Evolutionary conservation across 1,140 invertebrate genomes (phyloP).

Genomic region (Andrena cerasifolii): DNA sequence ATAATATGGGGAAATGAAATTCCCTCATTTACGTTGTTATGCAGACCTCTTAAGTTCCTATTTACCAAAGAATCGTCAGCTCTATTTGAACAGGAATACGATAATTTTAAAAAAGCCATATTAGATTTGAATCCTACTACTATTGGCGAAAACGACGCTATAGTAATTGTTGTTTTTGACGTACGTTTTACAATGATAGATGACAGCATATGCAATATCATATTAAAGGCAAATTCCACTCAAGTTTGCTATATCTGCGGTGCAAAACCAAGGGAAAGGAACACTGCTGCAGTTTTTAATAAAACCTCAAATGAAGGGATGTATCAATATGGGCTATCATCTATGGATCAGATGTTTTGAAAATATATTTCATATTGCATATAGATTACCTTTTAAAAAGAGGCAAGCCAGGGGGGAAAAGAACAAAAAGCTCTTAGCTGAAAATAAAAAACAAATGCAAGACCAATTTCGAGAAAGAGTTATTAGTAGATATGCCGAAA

Average conservation of each 20-base stretch:
- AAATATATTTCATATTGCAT: slow-evolving; percentile 27
- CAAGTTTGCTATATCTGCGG: slow-evolving; percentile 52
- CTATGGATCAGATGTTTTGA: slow-evolving; percentile 42
- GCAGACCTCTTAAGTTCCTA: not conserved
- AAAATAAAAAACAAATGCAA: slow-evolving; percentile 14
- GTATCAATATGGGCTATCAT: slow-evolving; percentile 40
- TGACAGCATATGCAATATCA: slow-evolving; percentile 75
- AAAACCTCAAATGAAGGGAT: not conserved
- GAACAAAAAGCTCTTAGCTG: not conserved
- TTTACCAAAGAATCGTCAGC: slow-evolving; percentile 25
- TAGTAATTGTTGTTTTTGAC: not conserved
- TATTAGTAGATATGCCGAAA: slow-evolving; percentile 53
- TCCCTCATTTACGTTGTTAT: too few relatives aligned
- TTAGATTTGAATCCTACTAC: not conserved
- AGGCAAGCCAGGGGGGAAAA: not conserved
- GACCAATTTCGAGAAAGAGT: not conserved
- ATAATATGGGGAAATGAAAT: too few relatives aligned
- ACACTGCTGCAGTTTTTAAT: not conserved
- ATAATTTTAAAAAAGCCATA: not conserved
- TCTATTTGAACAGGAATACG: slow-evolving; percentile 16
- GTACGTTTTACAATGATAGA: slow-evolving; percentile 53
- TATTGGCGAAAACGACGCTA: slow-evolving; percentile 1
- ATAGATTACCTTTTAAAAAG: slow-evolving; percentile 3
- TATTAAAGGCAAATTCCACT: slow-evolving; percentile 65
- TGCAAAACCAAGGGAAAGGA: slow-evolving; percentile 22